These are phyloP conservation scores for Erpobdella octoculata DNA, from an alignment of 2,888 invertebrate species.

Conservation along the genomic window DNA sequence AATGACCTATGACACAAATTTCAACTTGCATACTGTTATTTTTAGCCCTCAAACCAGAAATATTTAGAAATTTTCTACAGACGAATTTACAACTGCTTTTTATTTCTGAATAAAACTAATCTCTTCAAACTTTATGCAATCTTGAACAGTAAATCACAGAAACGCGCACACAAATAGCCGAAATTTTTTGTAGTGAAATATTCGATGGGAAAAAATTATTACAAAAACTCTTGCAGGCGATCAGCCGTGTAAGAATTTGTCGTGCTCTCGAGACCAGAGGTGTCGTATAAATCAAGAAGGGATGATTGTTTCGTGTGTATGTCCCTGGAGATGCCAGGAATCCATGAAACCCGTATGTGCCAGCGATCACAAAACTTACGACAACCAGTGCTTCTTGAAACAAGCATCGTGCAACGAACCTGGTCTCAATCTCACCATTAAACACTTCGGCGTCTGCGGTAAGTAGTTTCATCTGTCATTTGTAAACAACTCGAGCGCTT, in stretches of 20 bases:
- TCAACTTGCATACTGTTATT: too few species aligned
- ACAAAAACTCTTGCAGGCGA: neutral
- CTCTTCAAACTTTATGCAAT: too few species aligned
- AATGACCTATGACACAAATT: too few species aligned
- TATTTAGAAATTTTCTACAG: too few species aligned
- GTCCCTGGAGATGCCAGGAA: neutral
- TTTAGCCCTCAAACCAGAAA: too few species aligned
- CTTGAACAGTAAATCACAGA: too few species aligned
- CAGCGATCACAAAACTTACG: neutral
- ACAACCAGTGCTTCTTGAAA: slow-evolving; percentile 1
- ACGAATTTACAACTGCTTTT: too few species aligned
- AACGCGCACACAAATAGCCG: too few species aligned
- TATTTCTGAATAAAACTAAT: too few species aligned
- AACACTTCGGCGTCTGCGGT: slow-evolving; percentile 7
- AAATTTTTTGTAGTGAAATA: too few species aligned
- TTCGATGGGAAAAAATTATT: too few species aligned
- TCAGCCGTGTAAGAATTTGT: neutral
- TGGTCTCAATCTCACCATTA: neutral
- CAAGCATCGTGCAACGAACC: neutral
- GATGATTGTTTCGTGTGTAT: neutral
- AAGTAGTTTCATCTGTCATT: neutral
- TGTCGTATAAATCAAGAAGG: neutral
- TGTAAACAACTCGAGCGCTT: neutral
- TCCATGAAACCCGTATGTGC: slow-evolving; percentile 10
- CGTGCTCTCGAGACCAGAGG: neutral